These are phyloP conservation scores for Eubasilissa regina DNA, from an alignment of 1,140 invertebrate genomes.

Conservation along the genomic window DNA sequence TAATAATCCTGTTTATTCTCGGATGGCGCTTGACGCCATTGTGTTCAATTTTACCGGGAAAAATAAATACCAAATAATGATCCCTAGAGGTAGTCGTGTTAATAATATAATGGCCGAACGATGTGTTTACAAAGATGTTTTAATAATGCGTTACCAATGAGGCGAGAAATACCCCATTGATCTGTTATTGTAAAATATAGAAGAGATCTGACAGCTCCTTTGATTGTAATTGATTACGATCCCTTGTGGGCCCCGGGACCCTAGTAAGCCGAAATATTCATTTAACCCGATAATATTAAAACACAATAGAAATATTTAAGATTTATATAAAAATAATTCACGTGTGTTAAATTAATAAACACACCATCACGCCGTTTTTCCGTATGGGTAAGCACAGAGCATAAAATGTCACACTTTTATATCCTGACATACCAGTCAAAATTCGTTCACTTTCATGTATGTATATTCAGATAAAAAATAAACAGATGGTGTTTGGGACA, in stretches of 20 bases:
- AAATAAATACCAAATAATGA: not conserved
- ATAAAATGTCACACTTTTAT: no score
- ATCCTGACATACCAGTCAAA: no score
- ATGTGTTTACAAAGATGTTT: conserved; percentile 41
- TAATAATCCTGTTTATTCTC: conserved; percentile 3
- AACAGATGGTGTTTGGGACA: no score
- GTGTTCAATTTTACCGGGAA: conserved; percentile 26
- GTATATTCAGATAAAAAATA: no score
- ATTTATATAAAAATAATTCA: no score
- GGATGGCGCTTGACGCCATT: not conserved
- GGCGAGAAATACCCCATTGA: conserved; percentile 43
- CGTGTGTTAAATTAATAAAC: no score
- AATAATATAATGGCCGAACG: conserved; percentile 11
- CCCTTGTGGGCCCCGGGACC: not conserved
- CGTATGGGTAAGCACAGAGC: no score
- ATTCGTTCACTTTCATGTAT: no score
- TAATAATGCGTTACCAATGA: conserved; percentile 40
- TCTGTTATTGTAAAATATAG: conserved; percentile 41
- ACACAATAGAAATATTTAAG: no score
- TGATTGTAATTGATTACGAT: conserved; percentile 42
- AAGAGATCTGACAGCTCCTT: conserved; percentile 9
- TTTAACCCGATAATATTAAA: no score
- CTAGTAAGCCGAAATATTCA: not conserved
- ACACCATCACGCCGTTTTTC: no score
- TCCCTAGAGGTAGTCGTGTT: not conserved